Evolutionary conservation across 2,888 invertebrate species (phyloP), one percentile per base, ranked within the genome.

Genomic region (Slavum lentiscoides): DNA sequence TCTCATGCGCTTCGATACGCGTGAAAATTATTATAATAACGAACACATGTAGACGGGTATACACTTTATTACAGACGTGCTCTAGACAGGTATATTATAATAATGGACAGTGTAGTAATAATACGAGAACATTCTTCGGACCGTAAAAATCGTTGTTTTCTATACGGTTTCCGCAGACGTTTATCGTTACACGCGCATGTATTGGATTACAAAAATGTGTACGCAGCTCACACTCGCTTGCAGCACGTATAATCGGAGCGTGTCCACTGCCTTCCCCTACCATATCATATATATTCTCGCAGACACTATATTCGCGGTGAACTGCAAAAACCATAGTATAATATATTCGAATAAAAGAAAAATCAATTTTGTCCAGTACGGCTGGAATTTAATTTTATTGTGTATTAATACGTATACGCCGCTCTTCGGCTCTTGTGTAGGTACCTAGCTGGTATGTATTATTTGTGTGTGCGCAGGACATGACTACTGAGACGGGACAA

Each of bases 171-270:
- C 17, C 19, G 43, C n/a, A 30, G 39, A 43, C 43, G 43, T 43
- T 43, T 43, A 43, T 43, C 43, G 43, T 43, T 6, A 0, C 3
- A 9, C 43, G 43, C 30, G 30, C 30, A 49, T 13, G 11, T 69
- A 49, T 53, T 17, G 53, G 53, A 53, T 62, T 77, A 69, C 55
- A 13, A 49, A 8, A 43, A 7, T 77, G 53, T 4, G 30, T 30
- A 30, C 30, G 30, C 30, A 30, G 30, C 21, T 0, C 62, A 70
- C 43, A 58, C 21, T 6, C n/a, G n/a, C 3, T 30, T 30, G 30
- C 30, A 30, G 13, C 39, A 23, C n/a, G n/a, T n/a, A n/a, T 66
- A 80, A 80, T 62, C 72, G 72, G 72, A 80, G 64, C 80, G 80
- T 80, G 23, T 64, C 70, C 43, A 21, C 21, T 72, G n/a, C 53